These are phyloP conservation scores for Paratilapia polleni DNA, from an alignment of 2,113 vertebrate genomes.

Conservation along the genomic window DNA sequence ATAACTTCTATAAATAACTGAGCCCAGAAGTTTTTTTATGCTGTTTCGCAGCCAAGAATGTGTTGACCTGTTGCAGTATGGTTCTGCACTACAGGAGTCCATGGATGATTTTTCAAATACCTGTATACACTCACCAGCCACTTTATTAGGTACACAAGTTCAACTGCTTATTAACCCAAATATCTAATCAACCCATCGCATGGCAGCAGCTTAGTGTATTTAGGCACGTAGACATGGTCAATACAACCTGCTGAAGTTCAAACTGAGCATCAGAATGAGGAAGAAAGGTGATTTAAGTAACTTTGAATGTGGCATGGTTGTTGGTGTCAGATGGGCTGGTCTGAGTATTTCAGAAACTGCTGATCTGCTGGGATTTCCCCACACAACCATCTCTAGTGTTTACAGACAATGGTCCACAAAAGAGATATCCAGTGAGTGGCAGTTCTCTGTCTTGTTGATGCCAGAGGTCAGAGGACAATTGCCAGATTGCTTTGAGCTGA, in stretches of 20 bases:
- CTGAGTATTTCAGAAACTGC: background rate
- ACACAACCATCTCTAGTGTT: background rate
- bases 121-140: background rate
- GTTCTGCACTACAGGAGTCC: background rate
- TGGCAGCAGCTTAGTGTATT: background rate
- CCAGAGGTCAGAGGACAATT: background rate
- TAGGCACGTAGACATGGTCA: background rate
- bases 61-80: background rate
- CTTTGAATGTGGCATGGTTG: background rate
- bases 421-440: background rate
- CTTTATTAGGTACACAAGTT: conserved; percentile 1
- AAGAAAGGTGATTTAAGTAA: background rate
- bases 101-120: background rate
- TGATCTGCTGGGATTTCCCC: background rate
- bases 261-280: background rate
- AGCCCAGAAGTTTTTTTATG: background rate
- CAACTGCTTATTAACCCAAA: background rate
- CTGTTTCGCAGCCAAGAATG: background rate
- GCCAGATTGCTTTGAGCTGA: background rate
- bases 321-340: background rate
- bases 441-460: background rate
- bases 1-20: background rate
- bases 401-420: background rate
- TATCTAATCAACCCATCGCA: background rate
- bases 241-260: background rate